A percentile compares a stretch with the other conserved stretches of the same genome.
Conservation (phyloP, 1,140 invertebrate genomes). For the Ephestia elutella region DNA sequence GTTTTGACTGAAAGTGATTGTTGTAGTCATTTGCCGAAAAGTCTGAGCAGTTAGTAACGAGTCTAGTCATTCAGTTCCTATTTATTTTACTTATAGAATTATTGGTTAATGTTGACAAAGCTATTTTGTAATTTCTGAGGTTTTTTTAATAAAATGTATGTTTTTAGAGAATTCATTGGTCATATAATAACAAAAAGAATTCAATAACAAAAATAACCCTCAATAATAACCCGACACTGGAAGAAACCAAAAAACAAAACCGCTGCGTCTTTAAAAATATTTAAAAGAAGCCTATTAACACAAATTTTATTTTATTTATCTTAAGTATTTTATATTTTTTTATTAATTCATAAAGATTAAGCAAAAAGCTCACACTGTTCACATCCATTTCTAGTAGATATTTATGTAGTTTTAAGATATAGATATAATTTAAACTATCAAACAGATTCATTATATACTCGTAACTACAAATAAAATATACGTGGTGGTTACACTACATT, state of each 20-base stretch:
- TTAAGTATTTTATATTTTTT: background rate
- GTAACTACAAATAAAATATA: background rate
- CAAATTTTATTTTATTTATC: too few species aligned
- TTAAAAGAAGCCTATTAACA: too few species aligned
- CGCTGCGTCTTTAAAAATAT: too few species aligned
- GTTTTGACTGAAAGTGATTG: slow-evolving; percentile 46
- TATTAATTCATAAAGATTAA: background rate
- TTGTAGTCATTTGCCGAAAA: slow-evolving; percentile 45
- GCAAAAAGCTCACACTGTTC: background rate
- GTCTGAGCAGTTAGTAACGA: slow-evolving; percentile 35
- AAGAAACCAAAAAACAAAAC: too few species aligned
- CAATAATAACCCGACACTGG: too few species aligned
- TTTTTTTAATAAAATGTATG: background rate
- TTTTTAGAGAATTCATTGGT: background rate
- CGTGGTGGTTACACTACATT: background rate
- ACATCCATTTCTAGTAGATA: background rate
- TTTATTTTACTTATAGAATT: slow-evolving; percentile 15
- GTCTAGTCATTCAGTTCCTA: slow-evolving; percentile 49
- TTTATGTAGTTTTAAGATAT: too few species aligned
- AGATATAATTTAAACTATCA: background rate
- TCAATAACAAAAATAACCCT: too few species aligned
- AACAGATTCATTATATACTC: too few species aligned
- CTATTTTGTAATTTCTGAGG: background rate
- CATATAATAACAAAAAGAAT: too few species aligned
- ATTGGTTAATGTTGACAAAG: background rate